Evolutionary conservation across 2,888 invertebrate genomes (phyloP).

Genomic region (Rambutsinella grinnellia): DNA sequence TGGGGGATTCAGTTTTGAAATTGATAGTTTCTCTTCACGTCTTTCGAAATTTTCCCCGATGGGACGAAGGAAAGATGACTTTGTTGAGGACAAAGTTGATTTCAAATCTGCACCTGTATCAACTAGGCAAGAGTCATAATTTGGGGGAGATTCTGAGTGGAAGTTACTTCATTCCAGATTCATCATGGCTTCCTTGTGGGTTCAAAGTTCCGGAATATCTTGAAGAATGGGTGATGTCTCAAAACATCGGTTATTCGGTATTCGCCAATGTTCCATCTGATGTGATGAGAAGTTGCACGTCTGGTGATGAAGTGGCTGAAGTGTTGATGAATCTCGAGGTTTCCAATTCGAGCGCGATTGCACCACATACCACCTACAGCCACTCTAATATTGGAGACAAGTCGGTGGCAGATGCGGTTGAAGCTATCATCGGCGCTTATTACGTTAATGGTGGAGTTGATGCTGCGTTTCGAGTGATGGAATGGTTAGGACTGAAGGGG

Average conservation of each 20-base stretch:
- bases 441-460: constrained; percentile 74
- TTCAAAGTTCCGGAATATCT: constrained; percentile 73
- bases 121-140: constrained; percentile 74
- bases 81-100: constrained; percentile 79
- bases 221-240: not conserved
- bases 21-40: constrained; percentile 81
- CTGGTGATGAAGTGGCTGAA: not conserved
- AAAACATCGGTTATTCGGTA: not conserved
- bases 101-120: constrained; percentile 89
- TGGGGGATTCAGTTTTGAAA: constrained; percentile 92
- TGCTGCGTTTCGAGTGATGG: constrained; percentile 74
- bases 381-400: constrained; percentile 70
- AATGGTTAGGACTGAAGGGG: constrained; percentile 75
- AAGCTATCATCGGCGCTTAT: constrained; percentile 86
- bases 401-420: constrained; percentile 84
- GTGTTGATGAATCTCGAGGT: not conserved
- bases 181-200: constrained; percentile 87
- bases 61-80: constrained; percentile 85
- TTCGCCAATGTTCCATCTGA: not conserved
- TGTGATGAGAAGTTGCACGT: not conserved
- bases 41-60: constrained; percentile 77
- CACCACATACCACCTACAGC: constrained; percentile 32
- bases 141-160: constrained; percentile 56
- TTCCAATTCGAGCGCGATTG: not conserved
- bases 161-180: constrained; percentile 75